Evolutionary conservation across 2,888 invertebrate species (phyloP).

Genomic region (Tholera decimalis): DNA sequence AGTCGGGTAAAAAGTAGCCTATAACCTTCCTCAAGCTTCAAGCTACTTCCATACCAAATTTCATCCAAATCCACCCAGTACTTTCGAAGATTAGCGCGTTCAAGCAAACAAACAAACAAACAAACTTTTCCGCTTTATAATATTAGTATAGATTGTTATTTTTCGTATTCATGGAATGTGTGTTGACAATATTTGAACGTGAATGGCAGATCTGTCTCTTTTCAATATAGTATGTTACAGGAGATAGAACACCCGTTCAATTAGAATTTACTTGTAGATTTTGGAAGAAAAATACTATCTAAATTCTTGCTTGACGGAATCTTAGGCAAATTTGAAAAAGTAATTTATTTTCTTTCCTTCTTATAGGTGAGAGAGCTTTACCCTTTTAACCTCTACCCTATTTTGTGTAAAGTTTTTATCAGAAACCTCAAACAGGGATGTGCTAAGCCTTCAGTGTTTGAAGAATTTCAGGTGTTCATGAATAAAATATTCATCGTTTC

Average conservation of each 20-base stretch:
- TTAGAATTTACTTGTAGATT: neutral
- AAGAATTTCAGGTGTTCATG: conserved; percentile 73
- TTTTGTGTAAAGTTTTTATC: conserved; percentile 29
- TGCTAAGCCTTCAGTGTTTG: conserved; percentile 45
- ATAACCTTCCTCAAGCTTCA: too few species aligned
- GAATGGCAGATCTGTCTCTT: too few species aligned
- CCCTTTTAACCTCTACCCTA: neutral
- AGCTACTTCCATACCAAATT: too few species aligned
- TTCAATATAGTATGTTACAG: neutral
- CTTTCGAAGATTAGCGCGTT: too few species aligned
- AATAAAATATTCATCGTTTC: conserved; percentile 77
- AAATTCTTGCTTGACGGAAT: too few species aligned
- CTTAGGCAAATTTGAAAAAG: neutral
- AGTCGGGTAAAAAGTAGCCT: too few species aligned
- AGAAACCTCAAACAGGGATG: conserved; percentile 29
- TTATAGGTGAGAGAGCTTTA: conserved; percentile 3
- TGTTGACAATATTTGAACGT: neutral
- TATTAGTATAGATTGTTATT: too few species aligned
- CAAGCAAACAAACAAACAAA: too few species aligned
- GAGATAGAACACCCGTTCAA: neutral
- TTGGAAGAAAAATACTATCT: neutral
- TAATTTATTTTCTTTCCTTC: neutral
- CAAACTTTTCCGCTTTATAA: too few species aligned
- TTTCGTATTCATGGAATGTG: neutral
- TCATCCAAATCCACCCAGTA: too few species aligned